Evolutionary conservation across 2,797 vertebrate genomes (phyloP).

Genomic region (Salmo trutta): DNA sequence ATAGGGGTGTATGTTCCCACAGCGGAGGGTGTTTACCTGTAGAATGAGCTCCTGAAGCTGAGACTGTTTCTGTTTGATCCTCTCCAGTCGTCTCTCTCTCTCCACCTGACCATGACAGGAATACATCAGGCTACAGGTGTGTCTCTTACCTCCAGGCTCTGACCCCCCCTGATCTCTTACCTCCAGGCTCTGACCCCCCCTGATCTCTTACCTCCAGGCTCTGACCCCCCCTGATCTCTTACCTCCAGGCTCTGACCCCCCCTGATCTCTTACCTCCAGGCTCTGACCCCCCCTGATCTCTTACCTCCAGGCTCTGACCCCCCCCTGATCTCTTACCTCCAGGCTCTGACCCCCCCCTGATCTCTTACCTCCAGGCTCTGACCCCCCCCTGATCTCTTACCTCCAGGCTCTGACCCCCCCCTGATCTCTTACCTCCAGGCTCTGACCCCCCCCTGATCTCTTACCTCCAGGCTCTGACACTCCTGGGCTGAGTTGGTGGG

Average conservation of each 20-base stretch:
- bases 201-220: slow-evolving; percentile 82
- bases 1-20: background rate
- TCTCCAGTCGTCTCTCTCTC: slow-evolving; percentile 92
- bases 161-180: slow-evolving; percentile 56
- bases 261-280: slow-evolving; percentile 87
- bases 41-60: slow-evolving; percentile 98
- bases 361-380: slow-evolving; percentile 56
- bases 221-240: slow-evolving; percentile 25
- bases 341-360: slow-evolving; percentile 97
- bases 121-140: background rate
- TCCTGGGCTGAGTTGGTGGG: slow-evolving; percentile 99
- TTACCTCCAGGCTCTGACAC: slow-evolving; percentile 97
- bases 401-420: background rate
- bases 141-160: slow-evolving; percentile 63
- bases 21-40: slow-evolving; percentile 80
- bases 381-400: background rate
- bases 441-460: slow-evolving; percentile 78
- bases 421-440: too few relatives aligned
- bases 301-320: slow-evolving; percentile 81
- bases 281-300: slow-evolving; percentile 98
- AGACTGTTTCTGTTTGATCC: slow-evolving; percentile 99
- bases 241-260: slow-evolving; percentile 99
- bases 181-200: slow-evolving; percentile 83
- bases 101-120: slow-evolving; percentile 80
- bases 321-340: slow-evolving; percentile 82